A percentile compares a stretch with the other conserved stretches of the same genome.
phyloP scores from a whole-genome alignment of 2,113 vertebrate species.

The Speoplatyrhinus poulsoni region DNA sequence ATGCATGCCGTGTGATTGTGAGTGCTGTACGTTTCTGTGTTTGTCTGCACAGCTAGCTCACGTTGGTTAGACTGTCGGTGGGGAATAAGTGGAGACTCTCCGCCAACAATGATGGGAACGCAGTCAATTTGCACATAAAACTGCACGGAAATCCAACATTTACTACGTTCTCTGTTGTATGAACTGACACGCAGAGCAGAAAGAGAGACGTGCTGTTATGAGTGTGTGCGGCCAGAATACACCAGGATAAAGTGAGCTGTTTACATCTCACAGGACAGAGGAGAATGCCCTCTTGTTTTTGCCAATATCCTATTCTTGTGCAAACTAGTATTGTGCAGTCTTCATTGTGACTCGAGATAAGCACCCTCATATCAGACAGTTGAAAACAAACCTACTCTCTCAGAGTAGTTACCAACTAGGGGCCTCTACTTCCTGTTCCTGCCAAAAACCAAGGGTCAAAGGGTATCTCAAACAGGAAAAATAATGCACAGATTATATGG shows the following conservation, averaged over 20 bases:
- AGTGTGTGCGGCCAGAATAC: not conserved
- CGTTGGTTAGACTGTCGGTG: not conserved
- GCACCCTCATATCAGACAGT: too few relatives aligned
- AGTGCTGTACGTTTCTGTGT: not conserved
- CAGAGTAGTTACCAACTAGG: not conserved
- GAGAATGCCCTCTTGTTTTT: too few relatives aligned
- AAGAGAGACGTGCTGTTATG: not conserved
- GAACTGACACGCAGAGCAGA: not conserved
- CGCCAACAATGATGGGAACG: constrained; percentile 34
- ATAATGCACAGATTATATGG: constrained; percentile 35
- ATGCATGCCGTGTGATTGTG: not conserved
- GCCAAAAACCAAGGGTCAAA: constrained; percentile 15
- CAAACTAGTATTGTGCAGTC: too few relatives aligned
- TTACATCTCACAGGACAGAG: not conserved
- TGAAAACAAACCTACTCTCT: too few relatives aligned
- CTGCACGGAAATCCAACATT: constrained; percentile 38
- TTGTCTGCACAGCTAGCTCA: not conserved
- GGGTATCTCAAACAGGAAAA: constrained; percentile 23
- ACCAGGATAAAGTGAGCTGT: not conserved
- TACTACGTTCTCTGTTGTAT: not conserved
- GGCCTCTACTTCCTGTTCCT: constrained; percentile 40
- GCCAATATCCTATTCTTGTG: too few relatives aligned
- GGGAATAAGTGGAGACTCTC: constrained; percentile 28
- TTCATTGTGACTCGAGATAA: too few relatives aligned
- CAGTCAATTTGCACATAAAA: constrained; percentile 57